Evolutionary conservation across 2,797 vertebrate genomes (phyloP), one percentile per base, ranked within the genome.

Genomic region (Sebastes itinus): DNA sequence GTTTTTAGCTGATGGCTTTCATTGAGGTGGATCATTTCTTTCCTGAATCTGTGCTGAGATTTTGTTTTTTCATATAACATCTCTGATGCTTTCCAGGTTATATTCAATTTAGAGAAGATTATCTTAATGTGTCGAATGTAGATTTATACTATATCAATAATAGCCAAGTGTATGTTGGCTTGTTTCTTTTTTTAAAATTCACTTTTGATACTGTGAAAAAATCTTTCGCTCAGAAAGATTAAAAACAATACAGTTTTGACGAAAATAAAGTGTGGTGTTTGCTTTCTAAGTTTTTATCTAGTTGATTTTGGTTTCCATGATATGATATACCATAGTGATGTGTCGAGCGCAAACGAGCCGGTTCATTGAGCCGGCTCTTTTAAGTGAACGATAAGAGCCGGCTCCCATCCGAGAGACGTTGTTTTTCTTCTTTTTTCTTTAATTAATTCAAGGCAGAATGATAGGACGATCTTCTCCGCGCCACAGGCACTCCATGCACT

Each of bases 191-290:
- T 90, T 93, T 93, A 11, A 22, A 95, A 95, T 95, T 97, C 96
- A 96, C 95, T 97, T 98, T 98, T 98, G 96, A 98, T 98, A 98
- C 97, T 98, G 97, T 98, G 97, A 98, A 97, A 96, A 96, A 95
- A 97, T 97, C 96, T 98, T 98, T 97, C 97, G 78, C 95, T 95
- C 88, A 62, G 97, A 97, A 97, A 97, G 97, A 98, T 97, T 96
- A 96, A 96, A 92, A 96, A 97, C 96, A 96, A 95, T 94, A 96
- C 96, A 94, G 94, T 97, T 97, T 97, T 97, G 95, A 96, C 94
- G 96, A 95, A 88, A 92, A 83, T 86, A 80, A 88, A 90, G 90
- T 94, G 91, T 95, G 88, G 87, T 82, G 92, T 95, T 93, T 95
- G 86, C 75, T 94, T 95, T 91, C 63, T 87, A 66, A 42, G 49